phyloP scores from a whole-genome alignment of 2,888 invertebrate genomes.

The Nephrotoma flavescens region DNA sequence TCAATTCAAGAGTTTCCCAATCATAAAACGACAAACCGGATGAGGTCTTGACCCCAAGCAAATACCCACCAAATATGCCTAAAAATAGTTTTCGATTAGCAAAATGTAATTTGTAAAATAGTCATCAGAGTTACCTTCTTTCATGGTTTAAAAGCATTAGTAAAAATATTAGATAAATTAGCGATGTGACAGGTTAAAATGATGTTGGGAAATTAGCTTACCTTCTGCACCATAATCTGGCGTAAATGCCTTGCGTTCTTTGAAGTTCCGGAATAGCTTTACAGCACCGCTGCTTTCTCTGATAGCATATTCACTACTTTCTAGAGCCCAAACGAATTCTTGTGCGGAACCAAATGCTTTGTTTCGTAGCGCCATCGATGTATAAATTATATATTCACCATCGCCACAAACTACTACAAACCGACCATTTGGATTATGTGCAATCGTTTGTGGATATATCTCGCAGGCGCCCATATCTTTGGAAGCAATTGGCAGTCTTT shows the following conservation, averaged over 20 bases:
- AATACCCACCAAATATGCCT: constrained; percentile 82
- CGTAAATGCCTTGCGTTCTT: constrained; percentile 88
- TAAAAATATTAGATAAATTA: neutral
- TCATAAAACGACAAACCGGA: constrained; percentile 92
- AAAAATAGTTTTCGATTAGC: constrained; percentile 11
- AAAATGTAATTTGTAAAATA: neutral
- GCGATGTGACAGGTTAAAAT: neutral
- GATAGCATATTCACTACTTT: constrained; percentile 84
- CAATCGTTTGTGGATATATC: constrained; percentile 96
- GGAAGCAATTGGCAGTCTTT: constrained; percentile 80
- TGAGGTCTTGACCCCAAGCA: constrained; percentile 83
- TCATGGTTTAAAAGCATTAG: neutral
- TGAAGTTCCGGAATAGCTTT: constrained; percentile 95
- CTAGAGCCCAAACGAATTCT: constrained; percentile 98
- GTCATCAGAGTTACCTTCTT: neutral
- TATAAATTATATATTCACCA: constrained; percentile 99
- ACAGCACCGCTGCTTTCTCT: constrained; percentile 82
- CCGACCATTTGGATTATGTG: constrained; percentile 95
- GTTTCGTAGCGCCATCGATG: constrained; percentile 96
- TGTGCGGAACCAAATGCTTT: constrained; percentile 97
- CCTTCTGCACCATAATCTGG: constrained; percentile 95
- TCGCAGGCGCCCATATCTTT: constrained; percentile 99
- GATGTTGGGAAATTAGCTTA: constrained; percentile 17
- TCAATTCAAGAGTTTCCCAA: constrained; percentile 86
- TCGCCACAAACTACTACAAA: constrained; percentile 93